These are phyloP conservation scores for Onychorhynchus coronatus DNA, from an alignment of 2,113 vertebrate genomes.

Conservation along the genomic window DNA sequence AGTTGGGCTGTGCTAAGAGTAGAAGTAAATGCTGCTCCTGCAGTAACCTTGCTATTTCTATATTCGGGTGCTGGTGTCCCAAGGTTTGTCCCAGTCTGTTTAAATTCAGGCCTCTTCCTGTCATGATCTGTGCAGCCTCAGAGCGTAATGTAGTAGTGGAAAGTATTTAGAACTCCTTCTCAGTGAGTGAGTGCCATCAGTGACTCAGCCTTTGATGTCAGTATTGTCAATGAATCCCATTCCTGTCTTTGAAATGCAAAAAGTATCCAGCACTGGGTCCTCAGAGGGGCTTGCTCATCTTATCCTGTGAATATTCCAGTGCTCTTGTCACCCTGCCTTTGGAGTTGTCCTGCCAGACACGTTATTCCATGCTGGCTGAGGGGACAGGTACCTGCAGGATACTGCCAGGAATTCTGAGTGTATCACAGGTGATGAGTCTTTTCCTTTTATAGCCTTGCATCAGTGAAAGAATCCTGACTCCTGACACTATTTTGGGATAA, in stretches of 20 bases:
- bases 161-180: neutral
- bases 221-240: neutral
- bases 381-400: neutral
- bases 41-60: neutral
- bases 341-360: neutral
- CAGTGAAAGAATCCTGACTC: neutral
- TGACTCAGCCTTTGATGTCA: neutral
- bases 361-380: neutral
- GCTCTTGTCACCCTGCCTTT: neutral
- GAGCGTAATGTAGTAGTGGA: neutral
- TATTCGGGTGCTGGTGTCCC: neutral
- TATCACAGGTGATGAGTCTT: neutral
- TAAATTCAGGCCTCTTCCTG: neutral
- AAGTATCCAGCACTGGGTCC: neutral
- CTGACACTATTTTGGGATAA: neutral
- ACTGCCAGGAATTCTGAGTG: neutral
- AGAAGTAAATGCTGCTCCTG: neutral
- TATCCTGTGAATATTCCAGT: neutral
- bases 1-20: neutral
- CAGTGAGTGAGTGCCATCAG: neutral
- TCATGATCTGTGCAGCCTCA: neutral
- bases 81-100: neutral
- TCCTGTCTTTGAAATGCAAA: neutral
- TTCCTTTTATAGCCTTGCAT: neutral
- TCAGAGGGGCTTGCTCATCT: neutral